Conservation (phyloP, 2,888 invertebrate species). For the Tipula lateralis region DNA sequence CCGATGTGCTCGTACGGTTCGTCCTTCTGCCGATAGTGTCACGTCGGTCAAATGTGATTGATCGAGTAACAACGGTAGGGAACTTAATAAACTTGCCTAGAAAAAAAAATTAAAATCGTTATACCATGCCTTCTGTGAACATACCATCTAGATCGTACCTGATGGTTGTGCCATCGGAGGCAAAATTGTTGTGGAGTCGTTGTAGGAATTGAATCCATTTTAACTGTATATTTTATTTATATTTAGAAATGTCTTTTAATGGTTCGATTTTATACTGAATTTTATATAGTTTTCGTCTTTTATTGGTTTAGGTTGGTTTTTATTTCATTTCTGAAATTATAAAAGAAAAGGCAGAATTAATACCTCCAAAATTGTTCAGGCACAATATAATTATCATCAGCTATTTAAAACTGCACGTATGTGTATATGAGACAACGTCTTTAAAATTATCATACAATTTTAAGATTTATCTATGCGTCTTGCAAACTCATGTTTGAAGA, state of each 20-base stretch:
- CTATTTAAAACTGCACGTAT: background rate
- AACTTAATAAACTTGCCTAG: conserved; percentile 71
- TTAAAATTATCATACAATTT: background rate
- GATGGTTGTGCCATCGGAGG: conserved; percentile 80
- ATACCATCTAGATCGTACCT: conserved; percentile 49
- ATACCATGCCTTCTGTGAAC: background rate
- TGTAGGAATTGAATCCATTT: conserved; percentile 35
- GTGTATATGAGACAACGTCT: background rate
- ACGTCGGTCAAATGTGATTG: conserved; percentile 81
- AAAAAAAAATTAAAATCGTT: conserved; percentile 24
- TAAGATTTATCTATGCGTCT: no score
- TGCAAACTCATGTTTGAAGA: background rate
- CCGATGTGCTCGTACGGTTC: conserved; percentile 78
- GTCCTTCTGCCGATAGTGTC: conserved; percentile 78
- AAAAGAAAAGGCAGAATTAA: background rate
- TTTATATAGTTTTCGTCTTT: conserved; percentile 13
- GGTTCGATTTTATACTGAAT: background rate
- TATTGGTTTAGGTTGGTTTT: background rate
- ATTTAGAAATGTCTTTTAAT: background rate
- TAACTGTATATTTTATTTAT: background rate
- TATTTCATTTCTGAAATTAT: conserved; percentile 24
- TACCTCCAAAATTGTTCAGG: background rate
- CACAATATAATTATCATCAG: background rate
- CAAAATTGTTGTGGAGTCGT: conserved; percentile 64
- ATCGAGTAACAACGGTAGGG: conserved; percentile 70